phyloP scores from a whole-genome alignment of 2,797 vertebrate genomes.

The Anisognathus igniventris region DNA sequence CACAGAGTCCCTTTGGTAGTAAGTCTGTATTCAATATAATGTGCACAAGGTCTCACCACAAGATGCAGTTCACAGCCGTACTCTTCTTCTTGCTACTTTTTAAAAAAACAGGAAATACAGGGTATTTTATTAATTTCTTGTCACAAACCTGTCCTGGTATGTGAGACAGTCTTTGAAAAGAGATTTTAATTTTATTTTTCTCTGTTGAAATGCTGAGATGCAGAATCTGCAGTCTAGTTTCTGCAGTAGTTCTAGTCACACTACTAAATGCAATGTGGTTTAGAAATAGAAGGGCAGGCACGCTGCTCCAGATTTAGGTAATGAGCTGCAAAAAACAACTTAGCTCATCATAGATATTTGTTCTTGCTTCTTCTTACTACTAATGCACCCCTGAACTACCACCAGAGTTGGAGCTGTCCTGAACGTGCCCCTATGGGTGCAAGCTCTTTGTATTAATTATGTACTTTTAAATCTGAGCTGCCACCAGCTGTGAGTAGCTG shows the following conservation, averaged over 20 bases:
- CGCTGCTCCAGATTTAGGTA: not conserved
- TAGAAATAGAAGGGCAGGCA: not conserved
- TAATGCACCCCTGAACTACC: not conserved
- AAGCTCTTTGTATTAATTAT: not conserved
- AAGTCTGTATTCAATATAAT: not conserved
- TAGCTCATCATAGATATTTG: not conserved
- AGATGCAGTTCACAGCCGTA: not conserved
- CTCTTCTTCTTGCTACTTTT: not conserved
- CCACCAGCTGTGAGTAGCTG: not conserved
- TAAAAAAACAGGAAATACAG: conserved; percentile 11
- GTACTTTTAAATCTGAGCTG: not conserved
- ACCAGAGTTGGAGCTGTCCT: not conserved
- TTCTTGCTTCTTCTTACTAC: not conserved
- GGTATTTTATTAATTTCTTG: not conserved
- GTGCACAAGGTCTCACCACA: not conserved
- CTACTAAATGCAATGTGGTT: not conserved
- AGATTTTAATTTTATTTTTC: not conserved
- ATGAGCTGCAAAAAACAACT: not conserved
- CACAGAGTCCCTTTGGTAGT: not conserved
- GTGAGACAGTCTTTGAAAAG: not conserved
- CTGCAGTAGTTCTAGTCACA: not conserved
- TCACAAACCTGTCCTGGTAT: not conserved
- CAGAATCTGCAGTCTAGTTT: not conserved
- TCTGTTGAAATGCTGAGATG: not conserved
- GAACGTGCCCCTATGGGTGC: not conserved